Evolutionary conservation across 2,888 invertebrate species (phyloP).

Genomic region (Drosophila conformis): DNA sequence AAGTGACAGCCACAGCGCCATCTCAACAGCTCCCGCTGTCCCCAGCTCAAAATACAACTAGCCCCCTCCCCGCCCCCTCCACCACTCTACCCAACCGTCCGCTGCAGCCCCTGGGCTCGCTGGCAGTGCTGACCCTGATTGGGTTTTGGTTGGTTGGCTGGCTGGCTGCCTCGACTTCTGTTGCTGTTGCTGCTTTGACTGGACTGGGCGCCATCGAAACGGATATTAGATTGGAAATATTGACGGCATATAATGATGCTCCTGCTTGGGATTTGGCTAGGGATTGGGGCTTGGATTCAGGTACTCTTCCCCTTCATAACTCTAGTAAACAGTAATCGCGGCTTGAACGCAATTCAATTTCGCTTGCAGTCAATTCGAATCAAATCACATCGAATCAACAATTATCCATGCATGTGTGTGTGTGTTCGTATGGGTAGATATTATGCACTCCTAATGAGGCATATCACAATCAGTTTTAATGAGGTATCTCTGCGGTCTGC

Average conservation of each 20-base stretch:
- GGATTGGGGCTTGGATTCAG: not conserved
- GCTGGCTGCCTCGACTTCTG: not conserved
- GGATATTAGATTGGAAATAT: constrained; percentile 77
- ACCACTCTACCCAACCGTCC: not conserved
- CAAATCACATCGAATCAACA: constrained; percentile 60
- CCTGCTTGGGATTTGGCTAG: constrained; percentile 6
- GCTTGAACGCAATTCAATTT: constrained; percentile 45
- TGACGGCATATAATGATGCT: constrained; percentile 68
- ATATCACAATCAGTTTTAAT: constrained; percentile 67
- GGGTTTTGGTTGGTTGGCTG: constrained; percentile 61
- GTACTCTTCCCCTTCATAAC: constrained; percentile 38
- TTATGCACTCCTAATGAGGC: constrained; percentile 61
- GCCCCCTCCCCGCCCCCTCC: not conserved
- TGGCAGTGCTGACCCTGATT: constrained; percentile 63
- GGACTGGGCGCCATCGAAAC: constrained; percentile 35
- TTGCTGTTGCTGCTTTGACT: not conserved
- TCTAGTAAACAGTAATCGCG: constrained; percentile 53
- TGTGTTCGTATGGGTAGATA: constrained; percentile 19
- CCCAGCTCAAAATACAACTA: constrained; percentile 11
- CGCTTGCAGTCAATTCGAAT: constrained; percentile 50
- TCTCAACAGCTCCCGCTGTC: constrained; percentile 1
- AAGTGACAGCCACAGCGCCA: constrained; percentile 64
- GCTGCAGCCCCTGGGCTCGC: constrained; percentile 6
- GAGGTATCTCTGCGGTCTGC: constrained; percentile 58
- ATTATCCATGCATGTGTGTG: constrained; percentile 44